phyloP scores from a whole-genome alignment of 2,888 invertebrate genomes.

The Synanthedon vespiformis region DNA sequence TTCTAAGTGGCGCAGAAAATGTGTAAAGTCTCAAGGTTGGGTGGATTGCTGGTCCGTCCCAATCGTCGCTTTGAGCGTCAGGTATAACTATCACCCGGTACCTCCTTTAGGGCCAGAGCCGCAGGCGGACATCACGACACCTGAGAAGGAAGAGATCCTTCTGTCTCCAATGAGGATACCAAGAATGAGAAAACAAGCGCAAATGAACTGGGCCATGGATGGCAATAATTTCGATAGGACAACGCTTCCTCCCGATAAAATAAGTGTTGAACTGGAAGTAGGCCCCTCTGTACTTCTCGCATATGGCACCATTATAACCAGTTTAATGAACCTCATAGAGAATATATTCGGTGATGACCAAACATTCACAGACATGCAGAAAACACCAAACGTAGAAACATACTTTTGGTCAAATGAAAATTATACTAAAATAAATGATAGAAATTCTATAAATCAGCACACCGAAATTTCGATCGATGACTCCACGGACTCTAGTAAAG shows the following conservation, averaged over 20 bases:
- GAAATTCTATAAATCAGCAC: conserved; percentile 52
- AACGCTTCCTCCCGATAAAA: conserved; percentile 86
- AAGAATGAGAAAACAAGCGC: conserved; percentile 78
- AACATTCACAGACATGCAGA: conserved; percentile 91
- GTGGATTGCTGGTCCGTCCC: conserved; percentile 97
- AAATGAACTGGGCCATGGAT: conserved; percentile 74
- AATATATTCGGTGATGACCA: conserved; percentile 98
- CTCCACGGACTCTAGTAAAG: conserved; percentile 67
- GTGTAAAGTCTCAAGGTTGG: conserved; percentile 83
- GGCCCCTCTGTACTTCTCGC: conserved; percentile 92
- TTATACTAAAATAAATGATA: conserved; percentile 44
- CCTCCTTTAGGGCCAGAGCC: conserved; percentile 89
- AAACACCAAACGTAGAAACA: conserved; percentile 60
- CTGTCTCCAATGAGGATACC: conserved; percentile 93
- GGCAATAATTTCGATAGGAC: conserved; percentile 90
- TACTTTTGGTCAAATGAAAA: conserved; percentile 47
- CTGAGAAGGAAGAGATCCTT: conserved; percentile 93
- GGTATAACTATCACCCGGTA: conserved; percentile 92
- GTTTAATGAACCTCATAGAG: conserved; percentile 92
- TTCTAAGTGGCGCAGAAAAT: conserved; percentile 86
- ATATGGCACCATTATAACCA: conserved; percentile 91
- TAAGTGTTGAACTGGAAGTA: conserved; percentile 93
- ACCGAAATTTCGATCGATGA: conserved; percentile 75
- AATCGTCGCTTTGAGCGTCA: conserved; percentile 90
- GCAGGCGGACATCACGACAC: conserved; percentile 92